Base-by-base conservation (phyloP, 2,888 invertebrate genomes). In the Lasioglossum calceatum region DNA sequence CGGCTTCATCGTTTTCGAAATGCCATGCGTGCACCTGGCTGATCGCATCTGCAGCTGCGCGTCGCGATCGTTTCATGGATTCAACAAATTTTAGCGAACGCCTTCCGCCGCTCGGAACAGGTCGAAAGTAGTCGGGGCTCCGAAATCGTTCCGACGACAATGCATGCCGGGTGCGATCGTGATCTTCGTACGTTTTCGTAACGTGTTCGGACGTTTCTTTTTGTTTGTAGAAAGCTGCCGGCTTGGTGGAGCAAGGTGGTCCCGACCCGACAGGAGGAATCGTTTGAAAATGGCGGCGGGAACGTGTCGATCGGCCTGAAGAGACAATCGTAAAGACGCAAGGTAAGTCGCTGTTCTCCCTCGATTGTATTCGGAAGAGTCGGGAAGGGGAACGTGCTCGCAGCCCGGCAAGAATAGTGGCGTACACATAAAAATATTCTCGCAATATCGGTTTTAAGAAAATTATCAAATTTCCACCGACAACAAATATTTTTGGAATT, bases 251-350 rank as follows among this genome's bases (percentile, higher is more conserved):
- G n/a, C 42, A 23, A 54, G 58, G 64, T 73, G 50, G 50, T 19
- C 14, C 44, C 14, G 58, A 61, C 23, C 70, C 47, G 32, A 67
- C 77, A 72, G 83, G 83, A 70, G 75, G 58, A 47, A 90, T 88
- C n/a, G 23, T 47, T 87, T 42, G 77, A 92, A 85, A 84, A 94
- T 94, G 94, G 93, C 93, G 91, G 93, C 92, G 77, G 93, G 92
- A 86, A 92, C 94, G 91, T 93, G 93, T 91, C 93, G 87, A 79
- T 86, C 87, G 76, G 81, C 84, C 78, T 92, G 86, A 91, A 86
- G 81, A 81, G 79, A 87, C 77, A 85, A 82, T 47, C 54, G 54
- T 82, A 89, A 75, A 85, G 79, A 77, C 77, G 81, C 81, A 83
- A 90, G 86, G 88, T 89, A 23, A 91, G 88, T 80, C 27, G 42